A percentile compares a stretch with the other conserved stretches of the same genome.
These are phyloP conservation scores for Battus philenor DNA, from an alignment of 1,140 invertebrate genomes.

Conservation along the genomic window DNA sequence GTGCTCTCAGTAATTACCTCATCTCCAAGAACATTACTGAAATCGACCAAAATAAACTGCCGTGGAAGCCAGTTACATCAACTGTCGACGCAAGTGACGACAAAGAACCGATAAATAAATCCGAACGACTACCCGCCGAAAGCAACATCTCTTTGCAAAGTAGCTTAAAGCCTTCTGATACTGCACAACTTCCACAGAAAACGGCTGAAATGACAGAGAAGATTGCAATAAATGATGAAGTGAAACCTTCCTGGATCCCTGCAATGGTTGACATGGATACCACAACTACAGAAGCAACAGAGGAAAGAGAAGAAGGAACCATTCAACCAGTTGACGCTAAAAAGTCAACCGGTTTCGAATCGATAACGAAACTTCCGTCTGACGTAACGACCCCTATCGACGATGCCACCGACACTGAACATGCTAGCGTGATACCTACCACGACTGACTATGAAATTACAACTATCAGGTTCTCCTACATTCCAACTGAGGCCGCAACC, in stretches of 20 bases:
- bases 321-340: conserved; percentile 47
- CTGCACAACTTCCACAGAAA: conserved; percentile 19
- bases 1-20: conserved; percentile 33
- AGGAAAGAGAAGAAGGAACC: conserved; percentile 32
- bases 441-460: conserved; percentile 65
- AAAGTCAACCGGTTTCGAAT: conserved; percentile 62
- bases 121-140: conserved; percentile 51
- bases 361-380: conserved; percentile 64
- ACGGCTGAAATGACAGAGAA: conserved; percentile 15
- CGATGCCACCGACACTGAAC: conserved; percentile 33
- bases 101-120: conserved; percentile 33
- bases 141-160: conserved; percentile 57
- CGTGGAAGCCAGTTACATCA: conserved; percentile 38
- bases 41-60: conserved; percentile 46
- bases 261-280: conserved; percentile 29
- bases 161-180: conserved; percentile 32
- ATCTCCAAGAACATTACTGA: conserved; percentile 43
- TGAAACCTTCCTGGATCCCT: conserved; percentile 39
- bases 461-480: conserved; percentile 61
- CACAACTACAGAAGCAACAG: conserved; percentile 31
- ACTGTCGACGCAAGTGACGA: conserved; percentile 20
- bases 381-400: conserved; percentile 54
- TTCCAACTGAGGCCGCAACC: conserved; percentile 43
- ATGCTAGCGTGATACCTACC: conserved; percentile 24
- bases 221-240: conserved; percentile 18